Conservation (phyloP, 1,140 invertebrate species). For the Euwallacea fornicatus region DNA sequence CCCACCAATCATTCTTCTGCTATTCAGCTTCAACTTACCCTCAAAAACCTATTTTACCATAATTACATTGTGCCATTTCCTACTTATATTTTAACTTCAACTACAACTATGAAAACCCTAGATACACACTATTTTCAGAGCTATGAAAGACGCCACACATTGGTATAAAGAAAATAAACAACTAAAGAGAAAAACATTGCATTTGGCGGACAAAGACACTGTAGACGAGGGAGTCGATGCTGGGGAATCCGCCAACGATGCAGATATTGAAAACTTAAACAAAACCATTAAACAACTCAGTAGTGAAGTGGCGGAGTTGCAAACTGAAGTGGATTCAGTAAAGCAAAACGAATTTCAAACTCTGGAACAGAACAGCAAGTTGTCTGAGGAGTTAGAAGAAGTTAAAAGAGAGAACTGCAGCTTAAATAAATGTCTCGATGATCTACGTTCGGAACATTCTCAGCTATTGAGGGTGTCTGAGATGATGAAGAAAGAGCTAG, state of each 20-base stretch:
- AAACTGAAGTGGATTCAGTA: constrained; percentile 66
- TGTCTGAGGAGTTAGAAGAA: constrained; percentile 61
- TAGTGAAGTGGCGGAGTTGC: constrained; percentile 64
- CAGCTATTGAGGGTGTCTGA: constrained; percentile 66
- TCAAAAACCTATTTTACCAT: no score
- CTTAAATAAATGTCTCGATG: constrained; percentile 58
- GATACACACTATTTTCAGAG: constrained; percentile 51
- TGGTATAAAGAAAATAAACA: constrained; percentile 76
- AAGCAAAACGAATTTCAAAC: constrained; percentile 71
- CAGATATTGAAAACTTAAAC: constrained; percentile 66
- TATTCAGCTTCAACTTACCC: no score
- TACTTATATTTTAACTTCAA: no score
- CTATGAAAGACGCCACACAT: constrained; percentile 61
- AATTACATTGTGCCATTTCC: no score
- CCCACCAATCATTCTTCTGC: no score
- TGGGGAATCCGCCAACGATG: constrained; percentile 62
- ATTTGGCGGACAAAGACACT: constrained; percentile 53
- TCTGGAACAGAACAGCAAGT: constrained; percentile 61
- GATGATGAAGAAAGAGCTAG: constrained; percentile 65
- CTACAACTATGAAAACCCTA: no score
- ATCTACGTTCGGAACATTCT: constrained; percentile 60
- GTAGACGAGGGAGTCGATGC: constrained; percentile 54
- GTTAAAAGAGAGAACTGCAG: constrained; percentile 56
- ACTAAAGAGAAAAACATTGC: constrained; percentile 66
- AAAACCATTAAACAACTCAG: constrained; percentile 68